Evolutionary conservation across 1,140 invertebrate genomes (phyloP), one percentile per base, ranked within the genome.

Genomic region (Hypothenemus hampei): DNA sequence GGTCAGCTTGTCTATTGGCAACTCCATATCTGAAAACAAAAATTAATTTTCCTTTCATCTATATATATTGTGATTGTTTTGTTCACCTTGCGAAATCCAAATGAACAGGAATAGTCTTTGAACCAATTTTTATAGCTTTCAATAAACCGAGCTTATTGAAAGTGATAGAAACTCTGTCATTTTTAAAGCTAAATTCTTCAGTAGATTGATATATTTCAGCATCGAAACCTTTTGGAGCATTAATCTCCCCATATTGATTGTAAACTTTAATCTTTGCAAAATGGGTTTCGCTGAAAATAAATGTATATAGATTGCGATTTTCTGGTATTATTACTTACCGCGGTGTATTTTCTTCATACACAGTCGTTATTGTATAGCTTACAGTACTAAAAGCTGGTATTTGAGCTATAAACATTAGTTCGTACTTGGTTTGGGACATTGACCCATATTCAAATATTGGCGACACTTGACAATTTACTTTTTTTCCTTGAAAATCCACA

Each of bases 81-180:
- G 26, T 3, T 46, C 64, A 77, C 73, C 78, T 85, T 0, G 84
- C 77, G 73, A 90, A 89, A 63, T 83, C 77, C 6, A 90, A 69
- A 62, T 84, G 79, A 3, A 87, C 71, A 0, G 83, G 82, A 44
- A 79, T 65, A 11, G 76, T 78, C 1, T 70, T 74, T 2, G 74
- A 66, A 33, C 61, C 76, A 2, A 71, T 70, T 66, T 70, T 80
- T 45, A 78, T 64, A 1, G 84, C 80, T 65, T 85, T 85, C 3
- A 87, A 64, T 7, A 87, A 69, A 7, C 86, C 85, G 6, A 75
- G 72, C 24, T 78, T 76, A 35, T 81, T 80, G 65, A 93, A 91
- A 0, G 80, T 73, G 0, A 82, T 81, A 0, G 76, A 76, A 15
- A 88, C 59, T 51, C 70, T 70, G 11, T 66, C 69, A 69, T 78